phyloP scores from a whole-genome alignment of 1,140 invertebrate genomes.

The Philaenus spumarius region DNA sequence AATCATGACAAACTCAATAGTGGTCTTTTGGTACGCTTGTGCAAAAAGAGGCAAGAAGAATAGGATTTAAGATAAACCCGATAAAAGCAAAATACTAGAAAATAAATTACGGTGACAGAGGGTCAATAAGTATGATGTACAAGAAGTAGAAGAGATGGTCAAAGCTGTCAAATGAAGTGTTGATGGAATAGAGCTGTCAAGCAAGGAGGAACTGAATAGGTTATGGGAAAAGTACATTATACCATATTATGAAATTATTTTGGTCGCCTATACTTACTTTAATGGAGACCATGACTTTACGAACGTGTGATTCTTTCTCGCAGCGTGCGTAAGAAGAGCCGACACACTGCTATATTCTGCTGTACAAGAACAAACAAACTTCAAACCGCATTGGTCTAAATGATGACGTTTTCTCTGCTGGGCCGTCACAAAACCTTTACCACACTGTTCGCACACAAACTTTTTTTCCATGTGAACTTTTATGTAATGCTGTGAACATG shows the following conservation, averaged over 20 bases:
- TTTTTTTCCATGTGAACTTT: conserved; percentile 13
- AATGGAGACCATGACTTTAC: conserved; percentile 4
- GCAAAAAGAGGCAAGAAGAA: too few relatives aligned
- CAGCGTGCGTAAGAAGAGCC: background rate
- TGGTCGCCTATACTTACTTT: conserved; percentile 1
- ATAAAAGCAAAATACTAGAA: too few relatives aligned
- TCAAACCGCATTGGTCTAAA: conserved; percentile 5
- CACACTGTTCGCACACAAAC: conserved; percentile 10
- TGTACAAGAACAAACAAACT: conserved; percentile 5
- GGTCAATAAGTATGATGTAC: too few relatives aligned
- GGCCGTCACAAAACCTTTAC: background rate
- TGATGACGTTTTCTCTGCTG: background rate
- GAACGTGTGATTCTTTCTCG: conserved; percentile 1
- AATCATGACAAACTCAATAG: too few relatives aligned
- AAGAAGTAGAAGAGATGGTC: too few relatives aligned
- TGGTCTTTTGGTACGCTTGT: too few relatives aligned
- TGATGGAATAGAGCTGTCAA: too few relatives aligned
- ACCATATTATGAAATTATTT: background rate
- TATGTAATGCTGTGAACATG: conserved; percentile 2
- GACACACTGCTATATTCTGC: background rate
- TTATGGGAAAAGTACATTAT: too few relatives aligned
- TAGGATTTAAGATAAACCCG: too few relatives aligned
- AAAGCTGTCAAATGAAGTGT: too few relatives aligned
- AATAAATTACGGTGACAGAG: too few relatives aligned
- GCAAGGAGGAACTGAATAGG: too few relatives aligned